These are phyloP conservation scores for Oriolus oriolus DNA, from an alignment of 2,113 vertebrate genomes.

Conservation along the genomic window DNA sequence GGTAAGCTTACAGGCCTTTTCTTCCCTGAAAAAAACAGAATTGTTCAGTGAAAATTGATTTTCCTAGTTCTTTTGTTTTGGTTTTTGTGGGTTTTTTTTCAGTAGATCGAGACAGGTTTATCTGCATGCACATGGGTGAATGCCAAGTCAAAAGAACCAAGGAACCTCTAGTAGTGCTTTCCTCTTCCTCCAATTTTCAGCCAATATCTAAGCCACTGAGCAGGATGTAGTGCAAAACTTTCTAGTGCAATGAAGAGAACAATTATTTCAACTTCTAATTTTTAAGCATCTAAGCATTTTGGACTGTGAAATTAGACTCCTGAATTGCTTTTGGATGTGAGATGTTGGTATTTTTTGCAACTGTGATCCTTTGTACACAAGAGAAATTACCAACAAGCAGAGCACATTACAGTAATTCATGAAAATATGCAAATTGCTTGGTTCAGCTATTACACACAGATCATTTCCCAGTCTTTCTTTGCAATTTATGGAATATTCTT, in stretches of 20 bases:
- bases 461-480: background rate
- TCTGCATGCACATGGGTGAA: background rate
- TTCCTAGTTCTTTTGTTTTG: background rate
- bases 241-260: background rate
- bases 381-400: background rate
- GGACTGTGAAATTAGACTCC: background rate
- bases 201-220: background rate
- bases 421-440: slow-evolving; percentile 17
- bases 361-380: background rate
- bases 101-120: background rate
- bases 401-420: background rate
- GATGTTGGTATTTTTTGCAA: background rate
- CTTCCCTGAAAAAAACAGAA: background rate
- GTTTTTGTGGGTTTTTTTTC: background rate
- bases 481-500: background rate
- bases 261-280: background rate
- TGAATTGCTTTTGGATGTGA: background rate
- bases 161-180: background rate
- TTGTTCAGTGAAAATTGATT: background rate
- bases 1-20: background rate
- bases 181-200: background rate
- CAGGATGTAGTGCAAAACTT: background rate
- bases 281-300: background rate
- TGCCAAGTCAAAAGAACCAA: background rate
- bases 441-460: slow-evolving; percentile 1